Base-by-base conservation (phyloP, 2,888 invertebrate genomes). In the Lycophotia porphyrea region DNA sequence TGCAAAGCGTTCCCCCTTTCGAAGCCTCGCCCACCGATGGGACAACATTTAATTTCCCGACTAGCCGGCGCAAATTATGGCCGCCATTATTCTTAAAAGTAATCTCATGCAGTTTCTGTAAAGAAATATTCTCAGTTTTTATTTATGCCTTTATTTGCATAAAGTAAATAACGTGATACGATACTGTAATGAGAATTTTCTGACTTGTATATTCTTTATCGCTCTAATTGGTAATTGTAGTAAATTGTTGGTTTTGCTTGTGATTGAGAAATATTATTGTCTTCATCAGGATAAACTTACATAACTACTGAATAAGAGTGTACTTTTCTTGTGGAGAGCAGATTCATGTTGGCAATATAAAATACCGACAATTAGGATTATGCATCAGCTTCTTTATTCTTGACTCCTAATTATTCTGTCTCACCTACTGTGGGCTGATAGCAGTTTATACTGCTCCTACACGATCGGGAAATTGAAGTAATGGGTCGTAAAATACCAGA, bases 101-200 rank as follows among this genome's bases (percentile, higher is more conserved):
- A 87, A 86, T 86, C 85, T 85, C 87, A 87, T 86, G 80, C 85
- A 86, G 80, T 87, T 86, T 85, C 87, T 80, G 85, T 73, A 74
- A 74, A 80, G 68, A 74, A 75, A 87, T 80, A 78, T 86, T 83
- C 74, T 47, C 73, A 71, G 85, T 87, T 85, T 87, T 78, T 80
- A 86, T 87, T 82, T 87, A 85, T 87, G 39, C 74, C 44, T 71
- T 69, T 74, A 80, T 85, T 85, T 82, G 87, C 85, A 86, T 86
- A 76, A 78, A 85, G 74, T 80, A 85, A 78, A 87, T 75, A 82
- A 78, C 74, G 65, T 52, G 72, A 80, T 85, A 70, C 76, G 76
- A 73, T 85, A 66, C 76, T 77, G 65, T 76, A 76, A 87, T 74
- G 64, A 73, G 77, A 76, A 49, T 31, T 75, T 65, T 78, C 60